phyloP scores from a whole-genome alignment of 2,888 invertebrate species.

The Lydus trimaculatus region DNA sequence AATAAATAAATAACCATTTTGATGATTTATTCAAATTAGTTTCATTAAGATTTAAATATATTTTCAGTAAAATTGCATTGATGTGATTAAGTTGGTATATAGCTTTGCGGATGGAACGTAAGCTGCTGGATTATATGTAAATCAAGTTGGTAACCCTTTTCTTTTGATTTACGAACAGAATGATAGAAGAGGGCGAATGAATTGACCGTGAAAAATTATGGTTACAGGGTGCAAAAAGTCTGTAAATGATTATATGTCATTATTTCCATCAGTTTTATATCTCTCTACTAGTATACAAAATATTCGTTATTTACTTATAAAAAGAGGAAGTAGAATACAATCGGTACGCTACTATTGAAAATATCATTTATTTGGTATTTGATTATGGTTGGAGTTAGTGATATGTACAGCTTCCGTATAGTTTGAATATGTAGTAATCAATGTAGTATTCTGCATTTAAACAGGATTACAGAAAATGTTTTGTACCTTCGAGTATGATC shows the following conservation, averaged over 20 bases:
- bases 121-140: constrained; percentile 37
- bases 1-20: not conserved
- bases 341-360: not conserved
- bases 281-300: not conserved
- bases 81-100: not conserved
- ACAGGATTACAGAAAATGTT: constrained; percentile 31
- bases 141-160: constrained; percentile 43
- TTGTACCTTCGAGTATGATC: constrained; percentile 47
- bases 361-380: not conserved
- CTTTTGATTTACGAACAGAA: constrained; percentile 38
- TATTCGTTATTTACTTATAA: not conserved
- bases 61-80: constrained; percentile 11
- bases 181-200: constrained; percentile 43
- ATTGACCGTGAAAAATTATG: constrained; percentile 29
- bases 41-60: constrained; percentile 12
- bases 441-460: constrained; percentile 18
- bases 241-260: not conserved
- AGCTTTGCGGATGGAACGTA: not conserved
- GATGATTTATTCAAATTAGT: constrained; percentile 8
- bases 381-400: not conserved
- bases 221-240: constrained; percentile 6
- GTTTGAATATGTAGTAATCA: not conserved
- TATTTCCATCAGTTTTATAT: not conserved
- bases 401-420: not conserved
- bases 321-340: too few relatives aligned